Evolutionary conservation across 2,797 vertebrate species (phyloP).

Genomic region (Potorous gilbertii): DNA sequence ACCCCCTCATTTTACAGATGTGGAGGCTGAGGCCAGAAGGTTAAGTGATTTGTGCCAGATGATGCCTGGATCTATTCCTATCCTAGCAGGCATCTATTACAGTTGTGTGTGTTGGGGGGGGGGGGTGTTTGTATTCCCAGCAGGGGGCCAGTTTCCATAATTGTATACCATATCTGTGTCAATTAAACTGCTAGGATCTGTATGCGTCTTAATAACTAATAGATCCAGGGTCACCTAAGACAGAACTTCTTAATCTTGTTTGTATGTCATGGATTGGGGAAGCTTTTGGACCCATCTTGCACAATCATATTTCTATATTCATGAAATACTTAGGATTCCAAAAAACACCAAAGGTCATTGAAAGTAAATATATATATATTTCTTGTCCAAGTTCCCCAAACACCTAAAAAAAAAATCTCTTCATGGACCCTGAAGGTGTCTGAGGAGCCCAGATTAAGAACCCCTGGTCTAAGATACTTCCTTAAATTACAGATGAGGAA

Average conservation of each 20-base stretch:
- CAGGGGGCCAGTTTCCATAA: background rate
- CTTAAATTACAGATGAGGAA: background rate
- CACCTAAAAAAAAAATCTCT: background rate
- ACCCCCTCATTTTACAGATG: background rate
- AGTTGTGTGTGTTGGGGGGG: too few relatives aligned
- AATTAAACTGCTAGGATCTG: background rate
- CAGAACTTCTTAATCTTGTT: background rate
- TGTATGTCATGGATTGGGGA: background rate
- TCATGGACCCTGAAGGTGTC: background rate
- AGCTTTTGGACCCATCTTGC: background rate
- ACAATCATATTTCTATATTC: background rate
- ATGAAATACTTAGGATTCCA: background rate
- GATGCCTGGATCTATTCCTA: background rate
- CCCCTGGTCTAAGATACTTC: background rate
- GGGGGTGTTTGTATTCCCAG: background rate
- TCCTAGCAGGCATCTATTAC: background rate
- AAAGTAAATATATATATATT: background rate
- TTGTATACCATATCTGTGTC: background rate
- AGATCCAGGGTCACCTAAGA: background rate
- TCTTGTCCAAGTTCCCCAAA: background rate
- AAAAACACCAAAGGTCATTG: background rate
- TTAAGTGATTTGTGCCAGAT: background rate
- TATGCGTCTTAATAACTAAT: background rate
- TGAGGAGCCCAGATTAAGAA: background rate
- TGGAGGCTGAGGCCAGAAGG: background rate